Conservation (phyloP, 2,888 invertebrate genomes). For the Prosapia bicincta region DNA sequence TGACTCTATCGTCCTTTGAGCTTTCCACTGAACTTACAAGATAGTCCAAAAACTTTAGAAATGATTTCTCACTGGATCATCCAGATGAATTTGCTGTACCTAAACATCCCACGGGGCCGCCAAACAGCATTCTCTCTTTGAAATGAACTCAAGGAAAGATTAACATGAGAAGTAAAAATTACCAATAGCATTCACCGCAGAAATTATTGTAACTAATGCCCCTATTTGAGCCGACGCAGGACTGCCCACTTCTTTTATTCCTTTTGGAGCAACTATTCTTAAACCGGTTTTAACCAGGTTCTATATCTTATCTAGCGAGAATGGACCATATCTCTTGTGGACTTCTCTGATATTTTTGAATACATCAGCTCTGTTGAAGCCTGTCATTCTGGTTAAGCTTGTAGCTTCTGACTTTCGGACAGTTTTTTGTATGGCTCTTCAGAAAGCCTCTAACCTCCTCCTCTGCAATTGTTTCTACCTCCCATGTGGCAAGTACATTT, state of each 20-base stretch:
- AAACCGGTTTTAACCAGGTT: neutral
- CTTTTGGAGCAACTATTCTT: neutral
- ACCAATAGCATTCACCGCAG: neutral
- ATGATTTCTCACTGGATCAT: slow-evolving; percentile 36
- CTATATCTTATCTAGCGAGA: neutral
- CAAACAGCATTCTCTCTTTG: slow-evolving; percentile 38
- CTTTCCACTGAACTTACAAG: neutral
- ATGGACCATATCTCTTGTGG: neutral
- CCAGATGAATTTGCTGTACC: slow-evolving; percentile 37
- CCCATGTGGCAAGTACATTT: too few species aligned
- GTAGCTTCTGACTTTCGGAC: neutral
- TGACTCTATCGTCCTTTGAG: neutral
- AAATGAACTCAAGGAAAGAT: slow-evolving; percentile 37
- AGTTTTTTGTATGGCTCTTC: too few species aligned
- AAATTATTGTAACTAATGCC: neutral
- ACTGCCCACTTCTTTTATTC: neutral
- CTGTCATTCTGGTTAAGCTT: neutral
- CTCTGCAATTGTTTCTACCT: neutral
- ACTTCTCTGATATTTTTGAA: too few species aligned
- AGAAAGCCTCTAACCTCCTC: too few species aligned
- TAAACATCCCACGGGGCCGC: slow-evolving; percentile 36
- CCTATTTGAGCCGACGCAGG: too few species aligned
- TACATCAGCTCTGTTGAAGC: neutral
- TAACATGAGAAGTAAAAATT: slow-evolving; percentile 32
- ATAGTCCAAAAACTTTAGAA: slow-evolving; percentile 21